Evolutionary conservation across 2,888 invertebrate species (phyloP).

Genomic region (Cryptocephalus primarius): DNA sequence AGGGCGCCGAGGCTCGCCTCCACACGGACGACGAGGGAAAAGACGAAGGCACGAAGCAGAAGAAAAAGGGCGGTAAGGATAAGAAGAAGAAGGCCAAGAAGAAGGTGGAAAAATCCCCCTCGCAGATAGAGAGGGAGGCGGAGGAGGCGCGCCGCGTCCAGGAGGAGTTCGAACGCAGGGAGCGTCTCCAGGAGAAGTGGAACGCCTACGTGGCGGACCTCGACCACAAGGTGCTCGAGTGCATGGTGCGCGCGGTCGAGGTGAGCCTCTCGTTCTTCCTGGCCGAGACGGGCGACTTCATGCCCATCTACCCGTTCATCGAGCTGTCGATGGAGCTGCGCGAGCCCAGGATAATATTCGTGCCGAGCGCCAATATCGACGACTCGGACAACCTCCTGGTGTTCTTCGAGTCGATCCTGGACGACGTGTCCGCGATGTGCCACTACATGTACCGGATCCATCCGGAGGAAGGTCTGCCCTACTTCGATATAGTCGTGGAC

Average conservation of each 20-base stretch:
- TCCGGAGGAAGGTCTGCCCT: slow-evolving; percentile 28
- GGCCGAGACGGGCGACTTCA: slow-evolving; percentile 41
- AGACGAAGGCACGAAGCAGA: slow-evolving; percentile 5
- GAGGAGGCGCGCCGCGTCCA: background rate
- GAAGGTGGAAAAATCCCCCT: slow-evolving; percentile 20
- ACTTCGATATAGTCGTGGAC: slow-evolving; percentile 44
- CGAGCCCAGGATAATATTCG: slow-evolving; percentile 61
- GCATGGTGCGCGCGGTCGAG: slow-evolving; percentile 8
- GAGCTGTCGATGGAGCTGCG: slow-evolving; percentile 64
- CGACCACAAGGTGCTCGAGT: slow-evolving; percentile 35
- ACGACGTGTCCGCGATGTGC: slow-evolving; percentile 68
- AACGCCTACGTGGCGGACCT: slow-evolving; percentile 18
- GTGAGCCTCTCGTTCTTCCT: slow-evolving; percentile 43
- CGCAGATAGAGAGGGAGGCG: slow-evolving; percentile 31
- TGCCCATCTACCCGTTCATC: slow-evolving; percentile 51
- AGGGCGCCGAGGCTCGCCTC: background rate
- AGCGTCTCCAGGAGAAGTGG: slow-evolving; percentile 31
- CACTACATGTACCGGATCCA: slow-evolving; percentile 57
- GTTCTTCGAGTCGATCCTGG: slow-evolving; percentile 57
- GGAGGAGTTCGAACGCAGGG: slow-evolving; percentile 9
- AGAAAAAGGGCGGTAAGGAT: slow-evolving; percentile 7
- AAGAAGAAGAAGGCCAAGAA: slow-evolving; percentile 28
- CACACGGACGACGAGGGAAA: background rate
- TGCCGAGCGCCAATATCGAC: slow-evolving; percentile 60
- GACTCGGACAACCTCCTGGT: slow-evolving; percentile 55